phyloP scores from a whole-genome alignment of 2,797 vertebrate species.

The Melopsittacus undulatus region DNA sequence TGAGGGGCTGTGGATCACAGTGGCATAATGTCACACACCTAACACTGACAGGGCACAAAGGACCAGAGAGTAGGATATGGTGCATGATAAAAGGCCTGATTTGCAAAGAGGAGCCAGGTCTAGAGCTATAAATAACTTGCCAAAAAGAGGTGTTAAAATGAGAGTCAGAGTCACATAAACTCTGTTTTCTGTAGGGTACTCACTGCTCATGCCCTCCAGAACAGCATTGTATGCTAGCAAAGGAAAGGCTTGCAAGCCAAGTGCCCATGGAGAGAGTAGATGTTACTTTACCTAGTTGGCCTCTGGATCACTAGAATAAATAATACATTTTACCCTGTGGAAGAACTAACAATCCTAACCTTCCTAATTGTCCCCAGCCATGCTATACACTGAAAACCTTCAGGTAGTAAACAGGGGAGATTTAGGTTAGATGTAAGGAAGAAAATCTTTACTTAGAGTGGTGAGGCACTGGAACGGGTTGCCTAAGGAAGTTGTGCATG shows the following conservation, averaged over 20 bases:
- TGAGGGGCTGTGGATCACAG: background rate
- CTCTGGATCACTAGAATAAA: background rate
- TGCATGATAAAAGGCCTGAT: background rate
- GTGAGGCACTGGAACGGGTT: background rate
- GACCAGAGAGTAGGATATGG: background rate
- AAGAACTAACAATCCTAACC: background rate
- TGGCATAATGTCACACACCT: background rate
- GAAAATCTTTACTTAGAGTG: background rate
- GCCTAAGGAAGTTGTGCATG: background rate
- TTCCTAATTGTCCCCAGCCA: background rate
- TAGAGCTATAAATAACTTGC: background rate
- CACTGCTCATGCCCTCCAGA: rapidly evolving
- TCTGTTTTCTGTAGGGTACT: background rate
- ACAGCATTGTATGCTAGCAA: background rate
- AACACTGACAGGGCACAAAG: background rate
- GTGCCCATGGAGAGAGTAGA: background rate
- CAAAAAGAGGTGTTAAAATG: background rate
- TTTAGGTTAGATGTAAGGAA: background rate
- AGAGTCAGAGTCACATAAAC: background rate
- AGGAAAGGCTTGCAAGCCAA: background rate
- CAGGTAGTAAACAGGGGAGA: background rate
- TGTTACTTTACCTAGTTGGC: background rate
- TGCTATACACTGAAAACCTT: background rate
- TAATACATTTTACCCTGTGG: background rate
- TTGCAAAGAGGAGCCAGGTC: background rate